Evolutionary conservation across 2,888 invertebrate species (phyloP), one percentile per base, ranked within the genome.

Genomic region (Apamea monoglypha): DNA sequence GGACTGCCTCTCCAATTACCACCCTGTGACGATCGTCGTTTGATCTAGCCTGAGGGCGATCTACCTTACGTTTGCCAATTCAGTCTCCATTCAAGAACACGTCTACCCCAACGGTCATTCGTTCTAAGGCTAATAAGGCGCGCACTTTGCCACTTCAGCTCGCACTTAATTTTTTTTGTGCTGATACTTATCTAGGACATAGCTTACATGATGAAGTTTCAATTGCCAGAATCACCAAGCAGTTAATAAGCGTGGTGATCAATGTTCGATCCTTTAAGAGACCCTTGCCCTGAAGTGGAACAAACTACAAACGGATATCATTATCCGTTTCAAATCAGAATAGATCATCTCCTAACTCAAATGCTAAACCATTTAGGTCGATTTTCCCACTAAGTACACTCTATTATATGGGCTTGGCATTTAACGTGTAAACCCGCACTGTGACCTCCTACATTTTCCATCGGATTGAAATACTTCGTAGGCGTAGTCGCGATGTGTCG

Each of bases 391-490:
- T 76, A 40, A 64, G 36, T n/a, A 66, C 25, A 64, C 36, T 32
- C 66, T 40, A 32, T 56, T 72, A 36, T 32, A 83, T 16, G 4
- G 59, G 53, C 18, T 75, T 85, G 85, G 32, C 81, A 85, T 87
- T 85, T 85, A 69, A 64, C 61, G 69, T 71, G 44, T 68, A n/a
- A 74, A 66, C 25, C 73, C 7, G 40, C 21, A 61, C 59, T 67
- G n/a, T 78, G 85, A 87, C 73, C 85, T 81, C 73, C 50, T 73
- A 71, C 56, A 76, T 81, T 81, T 84, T 76, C 73, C 75, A 29
- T 79, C 59, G 36, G 50, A 85, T 85, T 75, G 68, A 77, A 87
- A 75, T 74, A 63, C 47, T 73, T 75, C 14, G 67, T 64, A 69
- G 68, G 76, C 56, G 85, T 74, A 80, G 61, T 72, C 85, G 78